A percentile compares a stretch with the other conserved stretches of the same genome.
Evolutionary conservation across 1,140 invertebrate genomes (phyloP).

Genomic region (Pseudomyrmex sp.): DNA sequence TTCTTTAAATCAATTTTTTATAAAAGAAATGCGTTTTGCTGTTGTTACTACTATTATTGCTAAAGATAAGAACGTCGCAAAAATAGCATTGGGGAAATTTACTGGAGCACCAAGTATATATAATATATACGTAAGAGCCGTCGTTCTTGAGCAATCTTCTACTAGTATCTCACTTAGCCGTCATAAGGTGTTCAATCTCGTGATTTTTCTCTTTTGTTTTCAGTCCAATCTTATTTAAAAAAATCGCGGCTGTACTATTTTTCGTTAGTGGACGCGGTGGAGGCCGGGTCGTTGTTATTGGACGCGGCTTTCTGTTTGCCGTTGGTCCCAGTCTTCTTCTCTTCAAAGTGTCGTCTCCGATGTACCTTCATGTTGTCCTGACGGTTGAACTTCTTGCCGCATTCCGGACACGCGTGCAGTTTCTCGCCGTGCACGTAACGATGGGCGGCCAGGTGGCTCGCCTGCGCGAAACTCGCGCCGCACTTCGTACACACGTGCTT

Average conservation of each 20-base stretch:
- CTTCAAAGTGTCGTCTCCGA: slow-evolving; percentile 81
- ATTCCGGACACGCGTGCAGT: slow-evolving; percentile 82
- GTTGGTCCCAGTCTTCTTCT: slow-evolving; percentile 68
- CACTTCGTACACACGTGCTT: slow-evolving; percentile 83
- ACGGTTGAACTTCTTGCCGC: slow-evolving; percentile 83
- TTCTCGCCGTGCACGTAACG: slow-evolving; percentile 84
- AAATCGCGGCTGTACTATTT: slow-evolving; percentile 1
- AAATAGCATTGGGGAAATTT: slow-evolving; percentile 13
- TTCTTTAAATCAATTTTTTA: not conserved
- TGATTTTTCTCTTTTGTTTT: not conserved
- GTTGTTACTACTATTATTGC: slow-evolving; percentile 6
- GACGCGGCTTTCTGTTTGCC: slow-evolving; percentile 68
- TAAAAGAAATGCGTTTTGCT: not conserved
- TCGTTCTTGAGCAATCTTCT: slow-evolving; percentile 46
- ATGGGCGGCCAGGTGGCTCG: slow-evolving; percentile 83
- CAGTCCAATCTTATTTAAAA: not conserved
- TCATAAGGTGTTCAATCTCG: not conserved
- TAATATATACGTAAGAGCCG: slow-evolving; percentile 24
- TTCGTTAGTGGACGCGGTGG: slow-evolving; percentile 36
- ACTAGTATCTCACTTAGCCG: slow-evolving; percentile 2
- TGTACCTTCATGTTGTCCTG: slow-evolving; percentile 85
- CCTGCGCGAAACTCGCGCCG: slow-evolving; percentile 83
- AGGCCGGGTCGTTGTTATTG: slow-evolving; percentile 65
- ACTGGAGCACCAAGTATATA: slow-evolving; percentile 29
- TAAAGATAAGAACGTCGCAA: slow-evolving; percentile 10